phyloP scores from a whole-genome alignment of 2,797 vertebrate species.

The Schizopygopsis pylzovi region DNA sequence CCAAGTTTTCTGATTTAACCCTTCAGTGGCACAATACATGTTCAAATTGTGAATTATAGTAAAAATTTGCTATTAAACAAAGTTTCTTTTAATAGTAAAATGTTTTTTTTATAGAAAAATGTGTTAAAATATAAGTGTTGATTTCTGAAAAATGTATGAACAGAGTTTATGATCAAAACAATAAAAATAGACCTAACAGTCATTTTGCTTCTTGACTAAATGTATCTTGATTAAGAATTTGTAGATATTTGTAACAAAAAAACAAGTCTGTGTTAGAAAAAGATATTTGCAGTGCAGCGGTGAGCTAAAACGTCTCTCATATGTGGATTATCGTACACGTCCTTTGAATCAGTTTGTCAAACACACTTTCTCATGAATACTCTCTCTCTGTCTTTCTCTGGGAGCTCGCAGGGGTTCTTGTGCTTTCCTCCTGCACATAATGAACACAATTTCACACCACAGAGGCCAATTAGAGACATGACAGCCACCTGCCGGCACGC shows the following conservation, averaged over 20 bases:
- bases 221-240: neutral
- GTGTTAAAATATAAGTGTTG: too few species aligned
- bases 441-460: constrained; percentile 64
- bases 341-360: constrained; percentile 12
- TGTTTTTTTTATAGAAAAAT: too few species aligned
- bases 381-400: constrained; percentile 47
- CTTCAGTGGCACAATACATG: too few species aligned
- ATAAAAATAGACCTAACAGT: neutral
- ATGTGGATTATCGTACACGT: neutral
- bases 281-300: neutral
- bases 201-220: neutral
- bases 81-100: too few species aligned
- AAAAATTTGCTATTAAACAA: too few species aligned
- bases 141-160: neutral
- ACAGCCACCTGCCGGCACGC: constrained; percentile 59
- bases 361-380: constrained; percentile 33
- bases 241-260: neutral
- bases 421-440: constrained; percentile 55
- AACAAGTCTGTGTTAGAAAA: neutral
- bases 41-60: too few species aligned
- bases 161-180: neutral
- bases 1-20: too few species aligned
- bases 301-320: neutral
- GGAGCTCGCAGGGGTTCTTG: constrained; percentile 50
- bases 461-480: constrained; percentile 62